Evolutionary conservation across 2,797 vertebrate genomes (phyloP).

Genomic region (Triplophysa yarkandensis): DNA sequence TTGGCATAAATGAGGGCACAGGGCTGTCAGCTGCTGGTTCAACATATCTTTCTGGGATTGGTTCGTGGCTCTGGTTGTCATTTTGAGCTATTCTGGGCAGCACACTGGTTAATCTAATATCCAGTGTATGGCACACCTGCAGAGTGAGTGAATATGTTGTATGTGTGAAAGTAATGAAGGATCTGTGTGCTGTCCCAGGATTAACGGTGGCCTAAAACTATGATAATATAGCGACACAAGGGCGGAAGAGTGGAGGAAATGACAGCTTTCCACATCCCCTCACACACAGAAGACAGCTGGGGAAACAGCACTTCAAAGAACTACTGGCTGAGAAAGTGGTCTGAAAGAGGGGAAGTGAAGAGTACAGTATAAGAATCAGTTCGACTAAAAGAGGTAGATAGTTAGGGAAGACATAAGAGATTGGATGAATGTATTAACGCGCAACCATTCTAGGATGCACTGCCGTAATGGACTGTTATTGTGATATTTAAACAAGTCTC

Average conservation of each 20-base stretch:
- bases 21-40: conserved; percentile 6
- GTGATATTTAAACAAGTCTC: not conserved
- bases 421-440: not conserved
- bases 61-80: not conserved
- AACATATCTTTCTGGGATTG: conserved; percentile 45
- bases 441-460: not conserved
- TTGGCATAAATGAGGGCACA: not conserved
- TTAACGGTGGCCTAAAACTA: conserved; percentile 40
- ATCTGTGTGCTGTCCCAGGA: conserved; percentile 45
- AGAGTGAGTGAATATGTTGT: conserved; percentile 15
- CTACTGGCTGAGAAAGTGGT: conserved; percentile 34
- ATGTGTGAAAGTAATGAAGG: conserved; percentile 53
- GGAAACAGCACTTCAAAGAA: conserved; percentile 49
- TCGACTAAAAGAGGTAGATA: not conserved
- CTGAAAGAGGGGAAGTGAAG: conserved; percentile 35
- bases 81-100: conserved; percentile 24
- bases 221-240: conserved; percentile 45
- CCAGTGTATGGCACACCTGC: conserved; percentile 48
- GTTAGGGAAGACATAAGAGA: not conserved
- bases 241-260: conserved; percentile 45
- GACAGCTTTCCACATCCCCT: conserved; percentile 55
- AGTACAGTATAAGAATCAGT: conserved; percentile 9
- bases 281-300: conserved; percentile 47
- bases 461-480: not conserved
- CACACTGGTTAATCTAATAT: conserved; percentile 22